These are phyloP conservation scores for Tiaroga cobitis DNA, from an alignment of 2,797 vertebrate genomes.

Conservation along the genomic window DNA sequence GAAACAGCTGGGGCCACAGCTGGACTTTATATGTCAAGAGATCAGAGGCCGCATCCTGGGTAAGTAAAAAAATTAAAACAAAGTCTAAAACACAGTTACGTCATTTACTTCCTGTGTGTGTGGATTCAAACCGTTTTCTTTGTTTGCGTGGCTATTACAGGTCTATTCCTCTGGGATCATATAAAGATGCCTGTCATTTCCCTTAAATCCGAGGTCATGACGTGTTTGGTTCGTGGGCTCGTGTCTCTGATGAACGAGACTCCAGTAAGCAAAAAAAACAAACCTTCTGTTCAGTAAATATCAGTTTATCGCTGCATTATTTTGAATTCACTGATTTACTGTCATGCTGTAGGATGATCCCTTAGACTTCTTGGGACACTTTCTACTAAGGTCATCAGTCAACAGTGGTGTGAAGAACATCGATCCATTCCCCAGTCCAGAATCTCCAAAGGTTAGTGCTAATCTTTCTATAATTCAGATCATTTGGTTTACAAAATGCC, in stretches of 20 bases:
- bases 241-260: slow-evolving; percentile 69
- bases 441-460: slow-evolving; percentile 65
- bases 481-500: not conserved
- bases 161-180: slow-evolving; percentile 79
- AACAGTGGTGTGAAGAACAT: slow-evolving; percentile 44
- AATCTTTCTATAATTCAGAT: not conserved
- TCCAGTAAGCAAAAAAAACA: slow-evolving; percentile 65
- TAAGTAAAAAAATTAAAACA: slow-evolving; percentile 52
- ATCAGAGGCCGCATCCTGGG: slow-evolving; percentile 74
- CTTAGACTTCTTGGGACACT: slow-evolving; percentile 80
- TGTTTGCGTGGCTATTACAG: slow-evolving; percentile 66
- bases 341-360: slow-evolving; percentile 73
- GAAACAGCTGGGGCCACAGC: slow-evolving; percentile 66
- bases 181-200: slow-evolving; percentile 68
- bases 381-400: slow-evolving; percentile 70
- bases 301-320: not conserved
- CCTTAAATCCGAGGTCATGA: slow-evolving; percentile 68
- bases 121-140: not conserved
- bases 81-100: not conserved
- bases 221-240: slow-evolving; percentile 75
- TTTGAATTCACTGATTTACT: not conserved
- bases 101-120: not conserved
- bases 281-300: not conserved
- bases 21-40: slow-evolving; percentile 72
- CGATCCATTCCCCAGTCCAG: slow-evolving; percentile 12